phyloP scores from a whole-genome alignment of 2,888 invertebrate genomes.

The Melolontha melolontha region DNA sequence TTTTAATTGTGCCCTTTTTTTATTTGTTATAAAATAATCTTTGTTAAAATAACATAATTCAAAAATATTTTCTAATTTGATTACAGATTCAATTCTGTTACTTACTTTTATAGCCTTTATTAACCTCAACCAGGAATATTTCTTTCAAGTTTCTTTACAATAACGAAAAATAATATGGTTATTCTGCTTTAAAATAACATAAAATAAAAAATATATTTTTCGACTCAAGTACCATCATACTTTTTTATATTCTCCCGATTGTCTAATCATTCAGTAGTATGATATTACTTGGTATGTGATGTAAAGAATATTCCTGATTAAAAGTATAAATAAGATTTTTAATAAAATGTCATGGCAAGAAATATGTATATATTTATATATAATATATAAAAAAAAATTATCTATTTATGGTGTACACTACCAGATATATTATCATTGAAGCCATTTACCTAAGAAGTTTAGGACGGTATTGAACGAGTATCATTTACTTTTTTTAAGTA shows the following conservation, averaged over 20 bases:
- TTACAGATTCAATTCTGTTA: slow-evolving; percentile 43
- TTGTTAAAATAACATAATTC: slow-evolving; percentile 40
- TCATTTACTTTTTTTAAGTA: slow-evolving; percentile 51
- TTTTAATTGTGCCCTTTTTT: slow-evolving; percentile 65
- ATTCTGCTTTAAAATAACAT: background rate
- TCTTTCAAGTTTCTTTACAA: slow-evolving; percentile 25
- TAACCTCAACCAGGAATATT: slow-evolving; percentile 47
- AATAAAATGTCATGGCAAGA: slow-evolving; percentile 61
- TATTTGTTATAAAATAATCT: slow-evolving; percentile 49
- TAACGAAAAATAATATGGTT: slow-evolving; percentile 6
- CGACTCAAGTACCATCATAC: slow-evolving; percentile 17
- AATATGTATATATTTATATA: slow-evolving; percentile 49
- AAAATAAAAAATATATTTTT: slow-evolving; percentile 8
- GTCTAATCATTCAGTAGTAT: slow-evolving; percentile 22
- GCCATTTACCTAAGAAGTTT: slow-evolving; percentile 56
- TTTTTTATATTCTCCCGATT: slow-evolving; percentile 19
- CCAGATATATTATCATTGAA: slow-evolving; percentile 57
- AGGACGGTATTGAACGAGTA: slow-evolving; percentile 64
- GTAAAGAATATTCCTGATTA: slow-evolving; percentile 41
- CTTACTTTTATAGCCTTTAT: slow-evolving; percentile 49
- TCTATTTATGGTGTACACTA: slow-evolving; percentile 57
- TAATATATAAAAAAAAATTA: slow-evolving; percentile 43
- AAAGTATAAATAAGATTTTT: slow-evolving; percentile 17
- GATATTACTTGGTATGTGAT: slow-evolving; percentile 2
- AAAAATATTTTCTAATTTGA: slow-evolving; percentile 51